Evolutionary conservation across 37 sponge, comb jelly and placozoan species (phyloP).

Genomic region (Amphimedon queenslandica): DNA sequence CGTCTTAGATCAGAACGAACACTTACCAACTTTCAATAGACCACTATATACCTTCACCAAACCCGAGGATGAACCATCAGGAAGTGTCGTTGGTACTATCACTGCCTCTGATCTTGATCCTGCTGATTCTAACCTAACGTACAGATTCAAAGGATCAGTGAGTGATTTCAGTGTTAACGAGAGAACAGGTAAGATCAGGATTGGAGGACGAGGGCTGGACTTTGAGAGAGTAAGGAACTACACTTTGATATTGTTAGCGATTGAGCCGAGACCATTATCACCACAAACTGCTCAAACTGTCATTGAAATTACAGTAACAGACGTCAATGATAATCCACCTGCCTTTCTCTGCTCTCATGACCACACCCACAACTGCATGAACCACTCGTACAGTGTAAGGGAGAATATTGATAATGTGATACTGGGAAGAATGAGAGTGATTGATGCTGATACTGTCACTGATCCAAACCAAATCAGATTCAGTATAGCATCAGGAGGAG

Average conservation of each 20-base stretch:
- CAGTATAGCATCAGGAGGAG: conserved; percentile 32
- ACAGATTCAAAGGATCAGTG: conserved; percentile 30
- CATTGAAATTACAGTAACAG: conserved; percentile 30
- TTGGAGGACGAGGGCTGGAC: conserved; percentile 19
- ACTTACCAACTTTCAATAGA: conserved; percentile 31
- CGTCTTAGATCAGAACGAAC: conserved; percentile 54
- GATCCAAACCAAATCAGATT: conserved; percentile 26
- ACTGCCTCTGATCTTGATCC: conserved; percentile 53
- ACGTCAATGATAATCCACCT: conserved; percentile 72
- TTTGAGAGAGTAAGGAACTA: conserved; percentile 21
- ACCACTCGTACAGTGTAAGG: not conserved
- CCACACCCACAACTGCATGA: not conserved
- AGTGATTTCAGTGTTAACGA: not conserved
- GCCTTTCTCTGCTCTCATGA: conserved; percentile 10
- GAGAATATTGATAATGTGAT: conserved; percentile 23
- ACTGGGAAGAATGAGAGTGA: conserved; percentile 16
- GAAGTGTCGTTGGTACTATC: conserved; percentile 21
- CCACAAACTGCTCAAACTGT: not conserved
- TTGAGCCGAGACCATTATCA: conserved; percentile 9
- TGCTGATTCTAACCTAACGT: conserved; percentile 21
- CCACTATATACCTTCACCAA: not conserved
- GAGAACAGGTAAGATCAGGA: conserved; percentile 29
- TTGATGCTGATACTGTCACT: conserved; percentile 48
- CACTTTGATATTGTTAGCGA: conserved; percentile 17
- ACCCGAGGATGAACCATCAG: conserved; percentile 30